phyloP scores from a whole-genome alignment of 2,888 invertebrate genomes.

The Clusia tigrina region DNA sequence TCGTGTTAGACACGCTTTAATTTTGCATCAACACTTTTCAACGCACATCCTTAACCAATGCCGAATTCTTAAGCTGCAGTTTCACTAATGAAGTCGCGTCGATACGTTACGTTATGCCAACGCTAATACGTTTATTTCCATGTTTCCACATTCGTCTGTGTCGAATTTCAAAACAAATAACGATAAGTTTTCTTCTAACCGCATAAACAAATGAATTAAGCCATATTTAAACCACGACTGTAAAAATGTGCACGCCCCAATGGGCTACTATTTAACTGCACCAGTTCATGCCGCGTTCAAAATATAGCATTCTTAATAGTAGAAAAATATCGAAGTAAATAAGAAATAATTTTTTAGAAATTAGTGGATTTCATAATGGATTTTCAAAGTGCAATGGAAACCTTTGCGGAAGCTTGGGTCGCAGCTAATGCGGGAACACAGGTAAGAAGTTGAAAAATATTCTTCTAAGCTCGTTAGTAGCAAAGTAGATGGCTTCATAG shows the following conservation, averaged over 20 bases:
- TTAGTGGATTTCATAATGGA: too few relatives aligned
- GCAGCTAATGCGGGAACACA: conserved; percentile 83
- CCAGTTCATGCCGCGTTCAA: not conserved
- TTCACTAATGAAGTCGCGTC: conserved; percentile 38
- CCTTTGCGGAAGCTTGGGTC: conserved; percentile 97
- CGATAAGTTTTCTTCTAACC: not conserved
- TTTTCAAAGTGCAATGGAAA: conserved; percentile 99
- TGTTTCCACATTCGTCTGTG: conserved; percentile 18
- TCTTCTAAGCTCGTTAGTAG: not conserved
- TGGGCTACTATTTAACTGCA: not conserved
- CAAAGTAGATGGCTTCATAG: not conserved
- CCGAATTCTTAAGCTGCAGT: not conserved
- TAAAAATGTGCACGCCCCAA: not conserved
- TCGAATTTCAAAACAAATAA: conserved; percentile 1
- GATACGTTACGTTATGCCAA: conserved; percentile 22
- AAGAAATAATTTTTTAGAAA: too few relatives aligned
- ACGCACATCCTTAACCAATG: not conserved
- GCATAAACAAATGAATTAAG: not conserved
- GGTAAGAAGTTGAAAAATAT: conserved; percentile 66
- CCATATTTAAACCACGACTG: not conserved
- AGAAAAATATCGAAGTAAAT: not conserved
- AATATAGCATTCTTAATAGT: not conserved
- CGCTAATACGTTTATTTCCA: too few relatives aligned
- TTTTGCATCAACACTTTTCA: not conserved
- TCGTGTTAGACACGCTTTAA: conserved; percentile 22